Percentiles rank a stretch among this genome's conserved stretches.
Conservation (phyloP, 2,888 invertebrate species). For the Hydrotaea cyrtoneurina region DNA sequence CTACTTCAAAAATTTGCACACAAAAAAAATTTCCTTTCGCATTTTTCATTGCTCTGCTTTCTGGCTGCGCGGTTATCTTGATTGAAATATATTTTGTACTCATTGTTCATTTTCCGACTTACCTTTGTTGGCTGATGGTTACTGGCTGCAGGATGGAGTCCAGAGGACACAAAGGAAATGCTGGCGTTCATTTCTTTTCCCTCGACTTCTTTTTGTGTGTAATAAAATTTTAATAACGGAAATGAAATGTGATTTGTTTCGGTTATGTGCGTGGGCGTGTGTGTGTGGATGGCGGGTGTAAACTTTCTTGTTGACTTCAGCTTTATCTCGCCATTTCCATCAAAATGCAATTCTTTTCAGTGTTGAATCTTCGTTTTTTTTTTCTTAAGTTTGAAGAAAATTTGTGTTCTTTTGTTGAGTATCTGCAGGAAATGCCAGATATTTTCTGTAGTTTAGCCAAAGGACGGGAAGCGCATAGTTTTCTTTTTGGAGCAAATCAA, state of each 20-base stretch:
- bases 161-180: constrained; percentile 1
- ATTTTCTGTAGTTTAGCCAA: neutral
- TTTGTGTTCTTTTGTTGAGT: neutral
- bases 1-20: constrained; percentile 27
- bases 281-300: neutral
- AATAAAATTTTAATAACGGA: constrained; percentile 44
- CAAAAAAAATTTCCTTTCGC: constrained; percentile 8
- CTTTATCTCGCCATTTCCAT: constrained; percentile 26
- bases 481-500: too few species aligned
- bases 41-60: neutral
- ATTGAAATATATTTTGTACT: constrained; percentile 47
- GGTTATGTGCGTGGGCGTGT: neutral
- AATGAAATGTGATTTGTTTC: constrained; percentile 39
- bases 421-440: neutral
- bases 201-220: neutral
- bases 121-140: neutral
- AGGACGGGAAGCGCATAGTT: neutral
- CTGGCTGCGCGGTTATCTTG: constrained; percentile 35
- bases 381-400: neutral
- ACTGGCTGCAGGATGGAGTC: neutral
- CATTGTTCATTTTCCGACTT: constrained; percentile 28
- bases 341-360: neutral
- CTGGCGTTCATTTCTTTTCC: constrained; percentile 11
- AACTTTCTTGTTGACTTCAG: constrained; percentile 41
- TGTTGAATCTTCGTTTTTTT: neutral